phyloP scores from a whole-genome alignment of 2,797 vertebrate species.

The Chelmon rostratus region DNA sequence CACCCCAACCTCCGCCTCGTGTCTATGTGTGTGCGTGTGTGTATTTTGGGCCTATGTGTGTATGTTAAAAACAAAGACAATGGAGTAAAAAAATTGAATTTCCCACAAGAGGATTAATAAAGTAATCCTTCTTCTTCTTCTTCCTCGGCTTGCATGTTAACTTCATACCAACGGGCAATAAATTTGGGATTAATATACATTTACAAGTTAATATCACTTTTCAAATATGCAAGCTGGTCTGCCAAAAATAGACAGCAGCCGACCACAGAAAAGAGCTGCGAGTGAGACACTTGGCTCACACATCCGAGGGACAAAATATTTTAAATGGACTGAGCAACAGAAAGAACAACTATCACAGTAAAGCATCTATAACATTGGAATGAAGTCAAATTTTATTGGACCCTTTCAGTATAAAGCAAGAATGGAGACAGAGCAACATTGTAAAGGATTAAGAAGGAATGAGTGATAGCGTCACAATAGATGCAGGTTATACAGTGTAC shows the following conservation, averaged over 20 bases:
- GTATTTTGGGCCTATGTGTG: not conserved
- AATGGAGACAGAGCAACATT: not conserved
- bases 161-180: slow-evolving; percentile 2
- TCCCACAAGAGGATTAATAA: not conserved
- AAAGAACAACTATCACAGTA: not conserved
- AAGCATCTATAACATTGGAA: not conserved
- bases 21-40: not conserved
- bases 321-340: not conserved
- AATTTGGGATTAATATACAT: slow-evolving; percentile 15
- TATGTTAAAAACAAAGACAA: not conserved
- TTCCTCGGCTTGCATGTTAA: not conserved
- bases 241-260: slow-evolving; percentile 9
- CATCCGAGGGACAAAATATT: not conserved
- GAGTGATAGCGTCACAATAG: not conserved
- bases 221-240: slow-evolving; percentile 3
- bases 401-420: not conserved
- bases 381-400: not conserved
- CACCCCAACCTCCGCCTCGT: not conserved
- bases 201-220: slow-evolving; percentile 2
- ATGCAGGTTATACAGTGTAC: not conserved
- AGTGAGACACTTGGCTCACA: not conserved
- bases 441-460: not conserved
- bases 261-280: not conserved
- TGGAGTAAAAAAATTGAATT: no score
- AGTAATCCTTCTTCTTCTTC: no score